Evolutionary conservation across 35 echinoderm and acorn worm species (phyloP).

Genomic region (Lytechinus pictus): DNA sequence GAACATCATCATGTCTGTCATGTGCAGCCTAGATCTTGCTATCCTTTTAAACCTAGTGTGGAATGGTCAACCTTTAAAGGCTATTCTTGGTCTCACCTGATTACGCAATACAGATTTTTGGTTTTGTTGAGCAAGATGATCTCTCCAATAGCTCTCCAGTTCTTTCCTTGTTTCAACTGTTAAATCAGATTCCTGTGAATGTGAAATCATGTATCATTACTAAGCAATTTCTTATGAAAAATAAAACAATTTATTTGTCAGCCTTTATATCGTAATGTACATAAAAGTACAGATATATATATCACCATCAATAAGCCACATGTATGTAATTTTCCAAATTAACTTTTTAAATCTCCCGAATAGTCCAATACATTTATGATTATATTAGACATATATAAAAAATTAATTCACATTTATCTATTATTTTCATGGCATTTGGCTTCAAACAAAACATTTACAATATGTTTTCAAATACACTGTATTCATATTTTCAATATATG

Average conservation of each 20-base stretch:
- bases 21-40: background rate
- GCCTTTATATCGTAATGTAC: background rate
- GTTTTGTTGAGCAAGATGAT: slow-evolving; percentile 51
- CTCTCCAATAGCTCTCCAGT: slow-evolving; percentile 73
- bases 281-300: background rate
- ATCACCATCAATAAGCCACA: too few species aligned
- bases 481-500: too few species aligned
- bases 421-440: too few species aligned
- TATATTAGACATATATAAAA: too few species aligned
- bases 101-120: slow-evolving; percentile 31
- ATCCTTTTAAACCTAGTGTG: background rate
- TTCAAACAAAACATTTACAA: too few species aligned
- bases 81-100: slow-evolving; percentile 50
- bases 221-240: background rate
- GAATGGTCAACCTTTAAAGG: too few species aligned
- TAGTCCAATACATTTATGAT: too few species aligned
- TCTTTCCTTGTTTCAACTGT: slow-evolving; percentile 62
- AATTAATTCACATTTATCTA: too few species aligned
- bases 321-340: too few species aligned
- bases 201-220: background rate
- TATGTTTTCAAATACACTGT: too few species aligned
- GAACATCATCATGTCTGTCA: background rate
- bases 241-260: background rate
- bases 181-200: slow-evolving; percentile 62
- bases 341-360: too few species aligned